Evolutionary conservation across 1,140 invertebrate species (phyloP), one percentile per base, ranked within the genome.

Genomic region (Brachionus rubens): DNA sequence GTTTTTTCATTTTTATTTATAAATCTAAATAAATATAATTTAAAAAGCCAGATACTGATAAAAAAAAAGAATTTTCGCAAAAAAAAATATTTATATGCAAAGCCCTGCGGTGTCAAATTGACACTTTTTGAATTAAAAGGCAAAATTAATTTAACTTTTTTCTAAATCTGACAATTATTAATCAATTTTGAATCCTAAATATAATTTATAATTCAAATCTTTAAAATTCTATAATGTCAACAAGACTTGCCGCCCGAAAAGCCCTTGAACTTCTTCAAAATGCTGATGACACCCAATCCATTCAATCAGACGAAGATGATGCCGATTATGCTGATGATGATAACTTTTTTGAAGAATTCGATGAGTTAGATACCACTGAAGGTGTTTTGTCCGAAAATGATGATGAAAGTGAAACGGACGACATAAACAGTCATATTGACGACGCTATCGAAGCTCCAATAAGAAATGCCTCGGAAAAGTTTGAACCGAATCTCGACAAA

Each of bases 191-290:
- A 56, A 56, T 56, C n/a, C n/a, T n/a, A n/a, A 9, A 56, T 28
- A 28, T 56, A 56, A 30, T 56, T 56, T 56, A 14, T 16, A 56
- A 56, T 30, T 56, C 26, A 56, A 56, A 33, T n/a, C 26, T 14
- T 30, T 14, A 56, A 56, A 56, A 14, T 30, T 52, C 28, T 30
- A 14, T 28, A 56, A 56, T 30, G 52, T 56, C 19, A 24, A 52
- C 12, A 24, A 6, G 50, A 52, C 0, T 21, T 6, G 50, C 50
- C 24, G 50, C 21, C 50, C 16, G 12, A 52, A 52, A 52, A 26
- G 50, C 50, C 50, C n/a, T 26, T 52, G 6, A 52, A 21, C 0
- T 26, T 10, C 24, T 19, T 4, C 19, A 21, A 24, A 52, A 52
- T 24, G 24, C 6, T 5, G 50, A 52, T 52, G 50, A 52, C 50